Conservation (phyloP, 2,888 invertebrate species). For the Cepaea hortensis region DNA sequence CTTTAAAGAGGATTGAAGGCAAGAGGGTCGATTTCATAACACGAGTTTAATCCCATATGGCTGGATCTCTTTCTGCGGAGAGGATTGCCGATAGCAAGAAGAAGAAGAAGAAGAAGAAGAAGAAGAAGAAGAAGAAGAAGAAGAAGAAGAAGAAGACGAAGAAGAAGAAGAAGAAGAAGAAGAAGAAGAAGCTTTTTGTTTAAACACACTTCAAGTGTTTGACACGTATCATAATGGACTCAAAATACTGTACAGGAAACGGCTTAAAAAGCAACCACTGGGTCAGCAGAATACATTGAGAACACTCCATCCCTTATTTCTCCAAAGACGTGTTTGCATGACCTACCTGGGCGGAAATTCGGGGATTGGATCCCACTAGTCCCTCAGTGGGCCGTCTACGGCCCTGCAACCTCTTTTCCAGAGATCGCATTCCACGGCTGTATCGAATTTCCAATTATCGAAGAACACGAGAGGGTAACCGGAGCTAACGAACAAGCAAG, state of each 20-base stretch:
- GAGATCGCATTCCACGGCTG: not conserved
- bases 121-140: not conserved
- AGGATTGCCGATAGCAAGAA: not conserved
- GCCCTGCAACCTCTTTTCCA: not conserved
- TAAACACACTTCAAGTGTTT: too few species aligned
- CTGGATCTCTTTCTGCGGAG: too few species aligned
- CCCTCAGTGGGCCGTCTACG: not conserved
- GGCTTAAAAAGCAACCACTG: too few species aligned
- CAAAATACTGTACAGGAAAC: too few species aligned
- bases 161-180: not conserved
- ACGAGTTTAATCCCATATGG: too few species aligned
- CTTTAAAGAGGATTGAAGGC: not conserved
- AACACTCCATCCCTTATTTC: too few species aligned
- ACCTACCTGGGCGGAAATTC: too few species aligned
- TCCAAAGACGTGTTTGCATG: too few species aligned
- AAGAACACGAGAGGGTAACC: conserved; percentile 17
- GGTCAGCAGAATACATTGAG: too few species aligned
- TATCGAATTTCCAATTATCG: conserved; percentile 31
- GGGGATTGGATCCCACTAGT: too few species aligned
- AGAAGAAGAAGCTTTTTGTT: not conserved
- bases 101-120: conserved; percentile 1
- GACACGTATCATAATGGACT: too few species aligned
- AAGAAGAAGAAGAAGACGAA: not conserved
- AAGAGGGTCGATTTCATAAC: not conserved
- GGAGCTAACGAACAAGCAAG: not conserved